A percentile compares a stretch with the other conserved stretches of the same genome.
These are phyloP conservation scores for Platycnemis pennipes DNA, from an alignment of 2,888 invertebrate species.

Conservation along the genomic window DNA sequence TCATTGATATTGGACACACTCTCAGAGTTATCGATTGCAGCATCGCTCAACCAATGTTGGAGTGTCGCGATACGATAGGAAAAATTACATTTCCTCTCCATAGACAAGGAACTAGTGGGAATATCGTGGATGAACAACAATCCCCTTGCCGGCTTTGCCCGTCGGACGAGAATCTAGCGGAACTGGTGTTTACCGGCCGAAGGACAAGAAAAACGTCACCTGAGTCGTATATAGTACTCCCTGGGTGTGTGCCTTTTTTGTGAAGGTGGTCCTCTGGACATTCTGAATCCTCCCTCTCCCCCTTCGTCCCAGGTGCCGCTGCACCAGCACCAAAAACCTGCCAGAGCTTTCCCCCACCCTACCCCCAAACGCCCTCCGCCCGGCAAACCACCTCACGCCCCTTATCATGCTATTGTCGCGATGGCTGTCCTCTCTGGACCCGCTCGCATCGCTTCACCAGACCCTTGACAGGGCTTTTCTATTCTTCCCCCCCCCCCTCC, in stretches of 20 bases:
- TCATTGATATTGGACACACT: background rate
- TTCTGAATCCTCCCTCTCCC: background rate
- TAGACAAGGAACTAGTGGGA: background rate
- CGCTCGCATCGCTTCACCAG: conserved; percentile 45
- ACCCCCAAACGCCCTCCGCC: background rate
- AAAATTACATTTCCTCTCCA: background rate
- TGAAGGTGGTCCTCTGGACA: background rate
- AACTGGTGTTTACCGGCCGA: background rate
- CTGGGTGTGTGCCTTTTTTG: background rate
- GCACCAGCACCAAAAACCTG: conserved; percentile 26
- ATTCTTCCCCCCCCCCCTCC: background rate
- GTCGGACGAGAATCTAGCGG: background rate
- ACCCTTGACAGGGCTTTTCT: conserved; percentile 56
- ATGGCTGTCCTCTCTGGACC: conserved; percentile 41
- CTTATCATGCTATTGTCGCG: conserved; percentile 60
- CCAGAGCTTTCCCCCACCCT: background rate
- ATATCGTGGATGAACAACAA: background rate
- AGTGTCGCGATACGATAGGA: background rate
- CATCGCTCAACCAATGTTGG: background rate
- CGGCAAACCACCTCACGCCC: conserved; percentile 45
- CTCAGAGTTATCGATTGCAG: background rate
- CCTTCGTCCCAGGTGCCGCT: background rate
- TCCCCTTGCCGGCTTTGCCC: background rate
- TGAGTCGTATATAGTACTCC: background rate
- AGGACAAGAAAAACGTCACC: conserved; percentile 1